Evolutionary conservation across 1,140 invertebrate species (phyloP), one percentile per base, ranked within the genome.

Genomic region (Brachionus calyciflorus): DNA sequence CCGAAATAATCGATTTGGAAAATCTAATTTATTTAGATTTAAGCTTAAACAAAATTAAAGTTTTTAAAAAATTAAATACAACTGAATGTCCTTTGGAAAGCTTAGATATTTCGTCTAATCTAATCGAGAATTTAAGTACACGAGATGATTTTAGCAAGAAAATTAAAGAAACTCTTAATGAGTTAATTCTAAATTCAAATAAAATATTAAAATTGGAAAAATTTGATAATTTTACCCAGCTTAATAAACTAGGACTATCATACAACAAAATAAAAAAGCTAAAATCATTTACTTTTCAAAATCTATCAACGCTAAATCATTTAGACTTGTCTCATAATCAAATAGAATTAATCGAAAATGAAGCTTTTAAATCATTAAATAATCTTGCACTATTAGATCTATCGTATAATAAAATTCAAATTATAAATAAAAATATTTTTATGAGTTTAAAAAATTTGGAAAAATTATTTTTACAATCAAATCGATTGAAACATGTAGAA

Each of bases 381-480:
- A 7, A 60, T n/a, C 30, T 60, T 2, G 37, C 0, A 33, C 30
- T 60, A 6, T 3, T 60, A 0, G 60, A 65, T n/a, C 44, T 65
- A 17, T 65, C 60, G 2, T 41, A 21, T 14, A 65, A 65, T 5
- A 24, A 44, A 24, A 65, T 65, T 21, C 5, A 41, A 44, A 12
- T 12, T 14, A 3, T 65, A 24, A 9, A 65, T 2, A 3, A 0
- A 1, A 28, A 2, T 5, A 10, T 24, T 10, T 65, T 65, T 24
- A n/a, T 4, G 1, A 44, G 21, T 24, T 46, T 65, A 24, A 26
- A 44, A 46, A 65, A 44, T 14, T 37, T 65, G 26, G 37, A 44
- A 65, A 44, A 65, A 26, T 65, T 65, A 9, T 65, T 44, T 24
- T 1, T 44, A 4, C 55, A 60, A 37, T 60, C 55, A 28, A 65